Evolutionary conservation across 2,113 vertebrate genomes (phyloP).

Genomic region (Chlorodrepanis virens): DNA sequence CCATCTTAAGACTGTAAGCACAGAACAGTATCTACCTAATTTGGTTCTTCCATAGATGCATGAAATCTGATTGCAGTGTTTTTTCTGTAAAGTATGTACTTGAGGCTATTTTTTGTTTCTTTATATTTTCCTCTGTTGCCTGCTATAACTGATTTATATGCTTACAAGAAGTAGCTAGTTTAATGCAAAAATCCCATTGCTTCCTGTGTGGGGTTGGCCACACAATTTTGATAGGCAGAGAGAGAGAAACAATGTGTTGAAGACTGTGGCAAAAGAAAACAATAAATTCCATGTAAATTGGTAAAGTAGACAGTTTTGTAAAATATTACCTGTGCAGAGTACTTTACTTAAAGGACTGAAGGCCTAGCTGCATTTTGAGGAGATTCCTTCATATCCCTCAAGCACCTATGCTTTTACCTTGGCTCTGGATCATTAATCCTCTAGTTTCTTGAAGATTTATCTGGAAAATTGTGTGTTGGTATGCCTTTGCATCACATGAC

Average conservation of each 20-base stretch:
- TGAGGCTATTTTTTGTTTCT: not conserved
- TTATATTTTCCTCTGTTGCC: not conserved
- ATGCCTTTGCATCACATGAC: not conserved
- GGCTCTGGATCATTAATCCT: not conserved
- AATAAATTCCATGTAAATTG: not conserved
- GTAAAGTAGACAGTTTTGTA: not conserved
- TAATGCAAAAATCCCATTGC: not conserved
- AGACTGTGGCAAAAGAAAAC: not conserved
- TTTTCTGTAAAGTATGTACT: not conserved
- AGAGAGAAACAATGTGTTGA: not conserved
- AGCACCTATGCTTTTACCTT: not conserved
- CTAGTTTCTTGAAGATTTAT: not conserved
- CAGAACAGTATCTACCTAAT: not conserved
- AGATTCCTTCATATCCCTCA: not conserved
- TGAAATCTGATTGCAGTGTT: not conserved
- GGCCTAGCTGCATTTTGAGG: not conserved
- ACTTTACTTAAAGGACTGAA: not conserved
- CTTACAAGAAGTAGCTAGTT: not conserved
- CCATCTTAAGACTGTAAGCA: not conserved
- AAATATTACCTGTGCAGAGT: not conserved
- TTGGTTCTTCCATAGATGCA: not conserved
- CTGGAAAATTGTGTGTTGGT: not conserved
- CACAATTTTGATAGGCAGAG: not conserved
- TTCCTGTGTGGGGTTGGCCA: not conserved
- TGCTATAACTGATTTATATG: not conserved